Evolutionary conservation across 2,888 invertebrate species (phyloP).

Genomic region (Drosophila nigricruria): DNA sequence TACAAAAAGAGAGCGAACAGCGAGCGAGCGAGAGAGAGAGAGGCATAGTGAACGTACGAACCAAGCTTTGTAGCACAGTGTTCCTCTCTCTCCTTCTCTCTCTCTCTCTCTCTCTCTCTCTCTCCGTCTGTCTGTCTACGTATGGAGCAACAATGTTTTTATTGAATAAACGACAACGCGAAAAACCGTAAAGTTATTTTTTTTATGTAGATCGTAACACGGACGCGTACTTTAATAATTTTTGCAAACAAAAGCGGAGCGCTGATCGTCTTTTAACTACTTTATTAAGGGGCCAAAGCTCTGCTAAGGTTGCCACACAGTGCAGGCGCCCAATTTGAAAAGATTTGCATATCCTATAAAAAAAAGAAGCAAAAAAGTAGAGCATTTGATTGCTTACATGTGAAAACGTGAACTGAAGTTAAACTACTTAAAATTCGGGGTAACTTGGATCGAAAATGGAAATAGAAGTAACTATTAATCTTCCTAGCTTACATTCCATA

Average conservation of each 20-base stretch:
- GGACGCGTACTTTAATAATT: slow-evolving; percentile 61
- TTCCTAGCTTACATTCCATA: not conserved
- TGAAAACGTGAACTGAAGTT: slow-evolving; percentile 3
- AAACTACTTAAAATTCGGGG: not conserved
- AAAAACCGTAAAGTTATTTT: slow-evolving; percentile 60
- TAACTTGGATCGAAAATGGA: not conserved
- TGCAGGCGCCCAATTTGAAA: not conserved
- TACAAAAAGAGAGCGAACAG: not conserved
- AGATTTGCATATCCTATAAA: not conserved
- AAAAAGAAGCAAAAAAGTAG: not conserved
- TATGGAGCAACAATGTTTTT: slow-evolving; percentile 67
- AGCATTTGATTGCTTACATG: slow-evolving; percentile 1
- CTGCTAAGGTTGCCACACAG: slow-evolving; percentile 54
- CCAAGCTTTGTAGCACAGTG: slow-evolving; percentile 64
- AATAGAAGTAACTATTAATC: slow-evolving; percentile 1
- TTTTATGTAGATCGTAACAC: slow-evolving; percentile 49
- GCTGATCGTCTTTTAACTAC: slow-evolving; percentile 34
- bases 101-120: not conserved
- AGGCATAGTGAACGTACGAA: slow-evolving; percentile 19
- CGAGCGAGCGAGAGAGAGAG: slow-evolving; percentile 18
- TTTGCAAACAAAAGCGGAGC: slow-evolving; percentile 58
- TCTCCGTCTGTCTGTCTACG: slow-evolving; percentile 14
- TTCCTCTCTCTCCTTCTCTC: slow-evolving; percentile 1
- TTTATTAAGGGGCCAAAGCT: slow-evolving; percentile 41
- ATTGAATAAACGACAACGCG: slow-evolving; percentile 68